Conservation (phyloP, 2,888 invertebrate species). For the Andrena praecox region DNA sequence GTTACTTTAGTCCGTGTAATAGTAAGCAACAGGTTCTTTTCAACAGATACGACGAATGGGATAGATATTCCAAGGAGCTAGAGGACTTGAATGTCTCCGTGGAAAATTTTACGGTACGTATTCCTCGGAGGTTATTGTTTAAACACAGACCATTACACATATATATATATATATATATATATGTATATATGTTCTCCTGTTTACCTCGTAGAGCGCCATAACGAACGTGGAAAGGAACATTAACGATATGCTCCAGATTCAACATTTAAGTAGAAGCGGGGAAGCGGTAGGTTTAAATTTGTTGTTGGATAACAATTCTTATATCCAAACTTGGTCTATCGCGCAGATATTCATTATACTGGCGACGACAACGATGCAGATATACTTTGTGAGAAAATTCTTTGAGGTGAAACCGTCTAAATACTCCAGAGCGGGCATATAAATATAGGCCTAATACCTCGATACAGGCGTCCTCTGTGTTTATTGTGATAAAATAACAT, state of each 20-base stretch:
- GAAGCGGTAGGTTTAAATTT: slow-evolving; percentile 94
- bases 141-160: too few relatives aligned
- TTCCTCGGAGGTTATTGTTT: not conserved
- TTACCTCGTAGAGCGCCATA: slow-evolving; percentile 88
- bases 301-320: slow-evolving; percentile 92
- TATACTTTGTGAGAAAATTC: slow-evolving; percentile 95
- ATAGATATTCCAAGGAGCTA: slow-evolving; percentile 95
- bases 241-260: slow-evolving; percentile 93
- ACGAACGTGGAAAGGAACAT: slow-evolving; percentile 93
- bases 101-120: slow-evolving; percentile 94
- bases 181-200: not conserved
- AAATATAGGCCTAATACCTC: slow-evolving; percentile 34
- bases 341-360: slow-evolving; percentile 94
- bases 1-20: not conserved
- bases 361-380: slow-evolving; percentile 92
- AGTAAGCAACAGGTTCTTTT: not conserved
- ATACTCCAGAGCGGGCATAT: slow-evolving; percentile 80
- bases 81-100: slow-evolving; percentile 95
- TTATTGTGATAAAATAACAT: slow-evolving; percentile 10
- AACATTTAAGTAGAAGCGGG: slow-evolving; percentile 92
- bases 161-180: too few relatives aligned
- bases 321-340: slow-evolving; percentile 96
- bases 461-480: not conserved
- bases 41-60: slow-evolving; percentile 95
- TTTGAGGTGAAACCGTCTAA: slow-evolving; percentile 91